These are phyloP conservation scores for Larimichthys polyactis DNA, from an alignment of 2,113 vertebrate species.

Conservation along the genomic window DNA sequence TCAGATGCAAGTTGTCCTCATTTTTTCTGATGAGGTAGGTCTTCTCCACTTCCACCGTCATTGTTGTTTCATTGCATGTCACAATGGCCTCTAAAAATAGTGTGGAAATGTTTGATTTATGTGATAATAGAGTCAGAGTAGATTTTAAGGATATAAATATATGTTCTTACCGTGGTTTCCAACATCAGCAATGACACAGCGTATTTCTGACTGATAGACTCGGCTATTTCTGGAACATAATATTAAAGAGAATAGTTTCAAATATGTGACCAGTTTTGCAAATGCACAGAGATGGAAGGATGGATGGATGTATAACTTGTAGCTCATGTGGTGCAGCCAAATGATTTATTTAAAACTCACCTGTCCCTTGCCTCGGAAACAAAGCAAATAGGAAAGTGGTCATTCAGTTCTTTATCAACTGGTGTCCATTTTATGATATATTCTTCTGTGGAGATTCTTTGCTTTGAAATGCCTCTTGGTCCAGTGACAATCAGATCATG, in stretches of 20 bases:
- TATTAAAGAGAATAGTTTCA: background rate
- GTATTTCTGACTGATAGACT: constrained; percentile 69
- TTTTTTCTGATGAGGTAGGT: constrained; percentile 40
- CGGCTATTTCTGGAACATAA: background rate
- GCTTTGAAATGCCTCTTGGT: constrained; percentile 49
- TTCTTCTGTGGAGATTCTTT: background rate
- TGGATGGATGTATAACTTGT: no score
- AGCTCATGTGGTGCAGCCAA: background rate
- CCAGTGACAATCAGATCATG: constrained; percentile 61
- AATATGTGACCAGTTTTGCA: background rate
- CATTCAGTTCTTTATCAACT: constrained; percentile 42
- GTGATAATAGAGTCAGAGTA: background rate
- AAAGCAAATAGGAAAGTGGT: constrained; percentile 72
- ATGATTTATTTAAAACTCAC: constrained; percentile 36
- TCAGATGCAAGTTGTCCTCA: constrained; percentile 61
- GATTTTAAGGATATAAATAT: no score
- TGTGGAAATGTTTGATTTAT: background rate
- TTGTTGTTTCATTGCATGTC: constrained; percentile 63
- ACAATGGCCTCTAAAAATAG: constrained; percentile 32
- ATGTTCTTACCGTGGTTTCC: constrained; percentile 28
- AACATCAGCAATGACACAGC: constrained; percentile 66
- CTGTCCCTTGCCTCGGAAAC: constrained; percentile 55
- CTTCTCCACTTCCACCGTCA: constrained; percentile 62
- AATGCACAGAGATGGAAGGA: no score
- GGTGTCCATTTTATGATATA: constrained; percentile 69